phyloP scores from a whole-genome alignment of 2,113 vertebrate species.

The Hassar affinis region DNA sequence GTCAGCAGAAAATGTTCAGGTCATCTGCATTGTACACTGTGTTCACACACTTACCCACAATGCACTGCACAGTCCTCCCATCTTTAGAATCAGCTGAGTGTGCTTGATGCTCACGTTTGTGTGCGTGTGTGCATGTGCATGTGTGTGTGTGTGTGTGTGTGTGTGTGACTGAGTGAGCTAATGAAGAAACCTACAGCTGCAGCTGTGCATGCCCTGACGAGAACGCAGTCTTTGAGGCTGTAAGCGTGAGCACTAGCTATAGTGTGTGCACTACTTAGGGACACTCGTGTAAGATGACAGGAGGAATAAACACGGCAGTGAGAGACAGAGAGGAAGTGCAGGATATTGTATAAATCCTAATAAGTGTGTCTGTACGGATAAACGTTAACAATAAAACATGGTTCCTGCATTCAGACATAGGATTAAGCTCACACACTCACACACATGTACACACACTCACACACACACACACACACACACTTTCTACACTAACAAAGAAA shows the following conservation, averaged over 20 bases:
- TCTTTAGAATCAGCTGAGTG: slow-evolving; percentile 37
- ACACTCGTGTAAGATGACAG: background rate
- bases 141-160: background rate
- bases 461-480: slow-evolving; percentile 13
- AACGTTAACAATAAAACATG: background rate
- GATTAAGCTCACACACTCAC: background rate
- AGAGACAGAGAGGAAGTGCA: background rate
- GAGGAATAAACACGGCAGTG: background rate
- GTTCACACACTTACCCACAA: slow-evolving; percentile 19
- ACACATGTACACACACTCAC: background rate
- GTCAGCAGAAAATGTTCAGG: slow-evolving; percentile 51
- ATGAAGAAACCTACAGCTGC: slow-evolving; percentile 5
- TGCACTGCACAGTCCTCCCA: slow-evolving; percentile 32
- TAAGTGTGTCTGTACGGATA: background rate
- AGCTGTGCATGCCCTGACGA: background rate
- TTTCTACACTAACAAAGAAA: background rate
- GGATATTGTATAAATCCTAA: slow-evolving; percentile 3
- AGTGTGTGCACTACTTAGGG: background rate
- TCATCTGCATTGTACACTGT: slow-evolving; percentile 27
- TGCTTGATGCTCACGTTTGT: slow-evolving; percentile 3
- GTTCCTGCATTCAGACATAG: background rate
- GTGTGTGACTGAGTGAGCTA: background rate
- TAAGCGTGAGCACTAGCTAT: background rate
- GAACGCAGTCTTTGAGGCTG: background rate
- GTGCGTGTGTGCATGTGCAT: background rate